A percentile compares a stretch with the other conserved stretches of the same genome.
These are phyloP conservation scores for Silvanus unidentatus DNA, from an alignment of 2,888 invertebrate species.

Conservation along the genomic window DNA sequence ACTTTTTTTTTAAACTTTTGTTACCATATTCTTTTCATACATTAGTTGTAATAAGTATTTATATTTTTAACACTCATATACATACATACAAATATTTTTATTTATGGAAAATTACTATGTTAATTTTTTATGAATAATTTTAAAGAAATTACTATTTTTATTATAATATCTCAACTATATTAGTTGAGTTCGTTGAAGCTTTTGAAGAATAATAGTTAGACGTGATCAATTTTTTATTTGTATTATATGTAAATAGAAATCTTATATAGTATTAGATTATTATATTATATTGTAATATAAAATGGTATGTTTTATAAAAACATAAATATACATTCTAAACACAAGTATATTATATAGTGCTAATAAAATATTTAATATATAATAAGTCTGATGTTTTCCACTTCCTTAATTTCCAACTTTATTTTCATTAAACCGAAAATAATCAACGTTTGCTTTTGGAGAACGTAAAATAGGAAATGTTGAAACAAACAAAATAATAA, in stretches of 20 bases:
- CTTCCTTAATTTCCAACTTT: background rate
- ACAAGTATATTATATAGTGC: slow-evolving; percentile 35
- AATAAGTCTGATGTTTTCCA: no score
- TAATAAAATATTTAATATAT: slow-evolving; percentile 34
- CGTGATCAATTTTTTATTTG: slow-evolving; percentile 41
- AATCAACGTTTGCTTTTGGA: no score
- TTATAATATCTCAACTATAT: slow-evolving; percentile 33
- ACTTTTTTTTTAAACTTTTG: slow-evolving; percentile 41
- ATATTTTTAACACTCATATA: slow-evolving; percentile 19
- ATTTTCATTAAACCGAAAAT: no score
- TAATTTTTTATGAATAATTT: slow-evolving; percentile 8
- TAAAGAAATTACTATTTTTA: slow-evolving; percentile 6
- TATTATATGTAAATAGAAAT: slow-evolving; percentile 41
- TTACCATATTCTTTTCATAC: slow-evolving; percentile 39
- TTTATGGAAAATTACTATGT: slow-evolving; percentile 12
- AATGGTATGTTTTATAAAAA: slow-evolving; percentile 40
- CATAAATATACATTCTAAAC: slow-evolving; percentile 34
- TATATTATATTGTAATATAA: slow-evolving; percentile 31
- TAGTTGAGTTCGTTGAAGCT: slow-evolving; percentile 29
- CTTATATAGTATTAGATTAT: slow-evolving; percentile 22
- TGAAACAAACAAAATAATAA: no score
- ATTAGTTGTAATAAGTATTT: slow-evolving; percentile 19
- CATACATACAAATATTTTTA: no score
- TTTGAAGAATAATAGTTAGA: slow-evolving; percentile 20
- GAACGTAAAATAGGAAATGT: no score